A percentile compares a stretch with the other conserved stretches of the same genome.
Evolutionary conservation across 1,140 invertebrate species (phyloP).

Genomic region (Augochlora pura): DNA sequence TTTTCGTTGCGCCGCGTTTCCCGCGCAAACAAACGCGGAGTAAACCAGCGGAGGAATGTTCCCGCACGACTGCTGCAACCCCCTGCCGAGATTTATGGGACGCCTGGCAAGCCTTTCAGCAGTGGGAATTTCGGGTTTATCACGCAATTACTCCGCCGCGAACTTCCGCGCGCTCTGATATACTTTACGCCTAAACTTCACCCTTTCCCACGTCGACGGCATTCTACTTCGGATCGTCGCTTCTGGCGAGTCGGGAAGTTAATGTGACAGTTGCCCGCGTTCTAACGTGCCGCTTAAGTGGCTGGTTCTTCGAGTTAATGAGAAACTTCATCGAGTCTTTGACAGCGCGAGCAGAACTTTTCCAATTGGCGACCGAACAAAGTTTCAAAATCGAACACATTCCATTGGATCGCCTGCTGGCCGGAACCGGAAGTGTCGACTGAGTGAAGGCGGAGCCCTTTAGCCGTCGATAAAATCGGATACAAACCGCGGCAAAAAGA

Average conservation of each 20-base stretch:
- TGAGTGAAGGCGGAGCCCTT: too few species aligned
- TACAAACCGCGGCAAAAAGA: too few species aligned
- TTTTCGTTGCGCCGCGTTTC: too few species aligned
- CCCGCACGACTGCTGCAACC: too few species aligned
- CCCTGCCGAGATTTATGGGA: too few species aligned
- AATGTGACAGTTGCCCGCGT: background rate
- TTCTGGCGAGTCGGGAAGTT: background rate
- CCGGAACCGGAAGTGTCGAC: background rate
- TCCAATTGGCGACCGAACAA: constrained; percentile 29
- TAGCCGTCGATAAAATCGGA: too few species aligned
- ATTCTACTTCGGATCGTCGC: background rate
- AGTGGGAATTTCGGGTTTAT: background rate
- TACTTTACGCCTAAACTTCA: background rate
- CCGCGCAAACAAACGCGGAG: too few species aligned
- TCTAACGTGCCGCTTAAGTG: too few species aligned
- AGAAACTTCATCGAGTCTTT: constrained; percentile 47
- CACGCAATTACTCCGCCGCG: background rate
- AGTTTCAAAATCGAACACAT: constrained; percentile 9
- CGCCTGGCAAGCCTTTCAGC: background rate
- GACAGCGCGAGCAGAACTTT: constrained; percentile 40
- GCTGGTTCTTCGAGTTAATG: constrained; percentile 22
- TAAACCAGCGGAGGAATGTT: too few species aligned
- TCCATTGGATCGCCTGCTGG: too few species aligned
- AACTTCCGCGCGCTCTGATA: background rate
- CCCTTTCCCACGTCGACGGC: background rate